Conservation (phyloP, 1,140 invertebrate genomes). For the Scaptomyza hsui region DNA sequence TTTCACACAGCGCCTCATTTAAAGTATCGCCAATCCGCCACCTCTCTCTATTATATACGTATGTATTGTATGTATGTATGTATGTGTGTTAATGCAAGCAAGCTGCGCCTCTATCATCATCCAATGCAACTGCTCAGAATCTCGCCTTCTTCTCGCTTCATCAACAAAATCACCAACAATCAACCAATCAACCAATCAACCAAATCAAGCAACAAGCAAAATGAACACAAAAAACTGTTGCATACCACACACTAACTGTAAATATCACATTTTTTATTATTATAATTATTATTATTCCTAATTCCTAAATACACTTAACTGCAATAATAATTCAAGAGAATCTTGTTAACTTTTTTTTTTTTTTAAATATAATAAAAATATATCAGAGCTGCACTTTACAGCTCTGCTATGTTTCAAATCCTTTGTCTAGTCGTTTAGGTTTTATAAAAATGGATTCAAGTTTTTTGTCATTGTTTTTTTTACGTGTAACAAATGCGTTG, state of each 20-base stretch:
- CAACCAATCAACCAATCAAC: slow-evolving; percentile 51
- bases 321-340: slow-evolving; percentile 25
- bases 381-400: background rate
- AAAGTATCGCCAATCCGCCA: slow-evolving; percentile 33
- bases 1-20: slow-evolving; percentile 65
- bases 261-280: slow-evolving; percentile 75
- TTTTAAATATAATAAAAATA: background rate
- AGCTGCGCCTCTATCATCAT: slow-evolving; percentile 37
- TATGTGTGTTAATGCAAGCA: slow-evolving; percentile 15
- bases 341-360: slow-evolving; percentile 68
- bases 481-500: background rate
- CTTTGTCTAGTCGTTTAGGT: slow-evolving; percentile 37
- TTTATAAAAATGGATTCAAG: slow-evolving; percentile 35
- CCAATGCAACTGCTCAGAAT: slow-evolving; percentile 29
- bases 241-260: slow-evolving; percentile 81
- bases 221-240: slow-evolving; percentile 49
- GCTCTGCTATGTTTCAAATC: slow-evolving; percentile 3
- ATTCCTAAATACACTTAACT: slow-evolving; percentile 27
- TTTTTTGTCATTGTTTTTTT: slow-evolving; percentile 11
- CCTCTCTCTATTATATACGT: slow-evolving; percentile 16
- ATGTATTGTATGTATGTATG: background rate
- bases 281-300: slow-evolving; percentile 51
- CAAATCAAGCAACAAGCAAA: slow-evolving; percentile 59
- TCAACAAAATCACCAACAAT: slow-evolving; percentile 46
- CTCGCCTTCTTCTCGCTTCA: slow-evolving; percentile 39